phyloP scores from a whole-genome alignment of 2,888 invertebrate species.

The Netelia fuscicornis region DNA sequence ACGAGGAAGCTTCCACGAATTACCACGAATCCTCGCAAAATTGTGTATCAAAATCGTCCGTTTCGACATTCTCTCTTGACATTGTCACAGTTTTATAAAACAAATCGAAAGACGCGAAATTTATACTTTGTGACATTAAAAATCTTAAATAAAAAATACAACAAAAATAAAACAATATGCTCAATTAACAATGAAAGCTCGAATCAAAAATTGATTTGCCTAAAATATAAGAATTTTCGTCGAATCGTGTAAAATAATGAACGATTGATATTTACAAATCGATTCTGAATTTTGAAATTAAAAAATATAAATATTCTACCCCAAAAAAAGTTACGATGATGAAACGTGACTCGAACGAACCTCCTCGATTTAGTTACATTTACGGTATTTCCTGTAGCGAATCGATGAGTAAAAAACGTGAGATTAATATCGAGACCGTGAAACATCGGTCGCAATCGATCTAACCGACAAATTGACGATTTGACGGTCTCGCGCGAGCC shows the following conservation, averaged over 20 bases:
- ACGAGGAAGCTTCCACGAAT: conserved; percentile 62
- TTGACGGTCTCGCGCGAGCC: conserved; percentile 33
- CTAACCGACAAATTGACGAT: conserved; percentile 51
- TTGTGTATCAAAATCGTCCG: conserved; percentile 7
- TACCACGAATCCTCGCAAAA: conserved; percentile 56
- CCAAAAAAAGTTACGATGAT: no score
- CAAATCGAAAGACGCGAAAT: not conserved
- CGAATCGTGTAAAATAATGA: no score
- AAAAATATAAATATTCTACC: no score
- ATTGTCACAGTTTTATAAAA: not conserved
- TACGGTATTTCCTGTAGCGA: not conserved
- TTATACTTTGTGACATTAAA: not conserved
- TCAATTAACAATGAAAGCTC: no score
- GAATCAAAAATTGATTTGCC: no score
- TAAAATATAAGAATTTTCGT: no score
- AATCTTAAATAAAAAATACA: not conserved
- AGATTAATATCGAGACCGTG: not conserved
- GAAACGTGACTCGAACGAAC: no score
- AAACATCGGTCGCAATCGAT: conserved; percentile 36
- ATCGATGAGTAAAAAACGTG: not conserved
- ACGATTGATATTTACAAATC: no score
- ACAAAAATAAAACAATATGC: no score
- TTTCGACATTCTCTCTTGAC: not conserved
- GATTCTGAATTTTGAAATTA: no score
- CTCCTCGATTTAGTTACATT: not conserved